phyloP scores from a whole-genome alignment of 2,113 vertebrate genomes.

The Crypturellus undulatus region DNA sequence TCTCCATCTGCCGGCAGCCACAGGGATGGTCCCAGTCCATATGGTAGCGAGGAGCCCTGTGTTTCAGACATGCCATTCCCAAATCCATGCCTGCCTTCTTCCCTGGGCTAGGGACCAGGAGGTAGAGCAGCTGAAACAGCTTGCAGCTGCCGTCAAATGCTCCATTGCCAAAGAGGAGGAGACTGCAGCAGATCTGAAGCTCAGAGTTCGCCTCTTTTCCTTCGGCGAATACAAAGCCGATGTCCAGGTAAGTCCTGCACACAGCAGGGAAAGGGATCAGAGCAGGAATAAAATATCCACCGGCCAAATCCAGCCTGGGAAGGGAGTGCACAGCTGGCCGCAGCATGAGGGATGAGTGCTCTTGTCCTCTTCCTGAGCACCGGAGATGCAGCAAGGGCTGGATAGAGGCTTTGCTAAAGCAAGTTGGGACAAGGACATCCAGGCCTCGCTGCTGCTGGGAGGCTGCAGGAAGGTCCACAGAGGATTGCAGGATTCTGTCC shows the following conservation, averaged over 20 bases:
- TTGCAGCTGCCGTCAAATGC: slow-evolving; percentile 74
- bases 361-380: not conserved
- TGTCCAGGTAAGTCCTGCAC: slow-evolving; percentile 78
- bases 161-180: slow-evolving; percentile 81
- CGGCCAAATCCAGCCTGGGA: not conserved
- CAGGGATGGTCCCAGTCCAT: not conserved
- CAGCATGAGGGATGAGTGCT: not conserved
- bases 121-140: slow-evolving; percentile 76
- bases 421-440: accelerated
- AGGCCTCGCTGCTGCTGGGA: not conserved
- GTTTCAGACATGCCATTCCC: not conserved
- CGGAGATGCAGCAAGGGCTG: not conserved
- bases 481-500: not conserved
- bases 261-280: too few relatives aligned
- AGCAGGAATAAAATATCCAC: accelerated
- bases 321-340: not conserved
- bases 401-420: not conserved
- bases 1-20: slow-evolving; percentile 44
- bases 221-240: slow-evolving; percentile 76
- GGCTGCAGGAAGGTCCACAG: not conserved
- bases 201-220: slow-evolving; percentile 81
- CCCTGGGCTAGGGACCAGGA: slow-evolving; percentile 81
- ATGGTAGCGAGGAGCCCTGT: accelerated
- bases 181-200: slow-evolving; percentile 78
- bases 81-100: not conserved